Conservation (phyloP, 2,888 invertebrate species). For the Mesochorus sp. region DNA sequence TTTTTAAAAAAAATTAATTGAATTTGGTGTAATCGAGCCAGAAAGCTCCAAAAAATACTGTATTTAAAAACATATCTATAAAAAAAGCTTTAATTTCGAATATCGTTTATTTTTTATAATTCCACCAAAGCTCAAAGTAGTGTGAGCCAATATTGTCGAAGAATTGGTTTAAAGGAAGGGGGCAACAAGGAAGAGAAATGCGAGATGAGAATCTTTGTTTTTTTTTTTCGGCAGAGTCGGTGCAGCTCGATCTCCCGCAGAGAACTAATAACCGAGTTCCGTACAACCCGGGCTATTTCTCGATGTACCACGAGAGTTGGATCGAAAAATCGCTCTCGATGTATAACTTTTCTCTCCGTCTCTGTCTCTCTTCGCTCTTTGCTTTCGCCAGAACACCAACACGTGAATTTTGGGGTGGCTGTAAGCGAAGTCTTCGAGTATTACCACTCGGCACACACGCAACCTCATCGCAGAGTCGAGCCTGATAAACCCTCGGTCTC, state of each 20-base stretch:
- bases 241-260: constrained; percentile 71
- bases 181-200: constrained; percentile 30
- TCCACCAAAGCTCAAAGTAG: no score
- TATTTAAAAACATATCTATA: no score
- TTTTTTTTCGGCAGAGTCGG: constrained; percentile 29
- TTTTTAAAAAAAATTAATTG: no score
- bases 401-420: constrained; percentile 61
- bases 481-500: constrained; percentile 48
- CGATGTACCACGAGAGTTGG: constrained; percentile 48
- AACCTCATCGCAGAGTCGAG: constrained; percentile 26
- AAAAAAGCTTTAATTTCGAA: no score
- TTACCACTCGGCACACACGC: constrained; percentile 54
- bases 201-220: constrained; percentile 27
- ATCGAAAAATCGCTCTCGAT: constrained; percentile 59
- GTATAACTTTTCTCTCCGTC: constrained; percentile 51
- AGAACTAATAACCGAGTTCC: constrained; percentile 80
- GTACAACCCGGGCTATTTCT: constrained; percentile 55
- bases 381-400: constrained; percentile 47
- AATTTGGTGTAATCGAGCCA: no score
- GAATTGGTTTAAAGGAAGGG: background rate
- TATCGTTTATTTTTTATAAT: no score
- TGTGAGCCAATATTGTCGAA: constrained; percentile 36
- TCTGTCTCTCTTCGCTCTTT: constrained; percentile 64
- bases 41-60: no score
- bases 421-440: constrained; percentile 45